Evolutionary conservation across 2,113 vertebrate genomes (phyloP).

Genomic region (human): GRCh38 chr6:166559501-166560000

Average conservation of each 20-base stretch:
- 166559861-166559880: not conserved
- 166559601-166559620: not conserved
- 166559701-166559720: not conserved
- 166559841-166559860: not conserved
- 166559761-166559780: not conserved
- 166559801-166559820: not conserved
- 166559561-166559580: not conserved
- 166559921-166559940: not conserved
- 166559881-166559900: not conserved
- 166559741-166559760: not conserved
- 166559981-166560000: not conserved
- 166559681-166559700: not conserved
- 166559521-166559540: not conserved
- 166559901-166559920: not conserved
- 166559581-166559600: not conserved
- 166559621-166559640: not conserved
- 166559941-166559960: not conserved
- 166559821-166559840: not conserved
- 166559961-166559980: not conserved
- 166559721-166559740: not conserved
- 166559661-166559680: not conserved
- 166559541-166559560: too few species aligned
- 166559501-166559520: not conserved
- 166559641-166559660: not conserved
- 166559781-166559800: not conserved